Evolutionary conservation across 2,888 invertebrate species (phyloP).

Genomic region (Drosophila stalkeri): DNA sequence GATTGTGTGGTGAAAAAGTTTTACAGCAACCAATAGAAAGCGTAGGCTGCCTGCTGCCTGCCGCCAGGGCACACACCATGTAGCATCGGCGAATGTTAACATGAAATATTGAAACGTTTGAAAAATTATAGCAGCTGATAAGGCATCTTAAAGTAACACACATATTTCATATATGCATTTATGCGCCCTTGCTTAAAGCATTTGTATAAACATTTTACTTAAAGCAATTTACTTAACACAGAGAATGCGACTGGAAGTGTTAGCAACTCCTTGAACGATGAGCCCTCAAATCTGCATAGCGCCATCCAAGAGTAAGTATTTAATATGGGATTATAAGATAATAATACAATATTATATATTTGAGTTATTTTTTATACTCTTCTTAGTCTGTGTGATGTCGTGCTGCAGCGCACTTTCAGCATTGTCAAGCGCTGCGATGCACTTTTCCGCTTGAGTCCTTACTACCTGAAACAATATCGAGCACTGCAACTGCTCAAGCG

Average conservation of each 20-base stretch:
- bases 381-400: slow-evolving; percentile 73
- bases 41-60: too few relatives aligned
- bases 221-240: slow-evolving; percentile 17
- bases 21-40: slow-evolving; percentile 11
- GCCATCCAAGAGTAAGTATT: slow-evolving; percentile 75
- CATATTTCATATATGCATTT: not conserved
- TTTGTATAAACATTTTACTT: not conserved
- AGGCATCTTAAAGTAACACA: slow-evolving; percentile 1
- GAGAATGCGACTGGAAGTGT: slow-evolving; percentile 76
- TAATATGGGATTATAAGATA: fast-evolving
- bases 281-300: slow-evolving; percentile 70
- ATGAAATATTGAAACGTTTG: slow-evolving; percentile 7
- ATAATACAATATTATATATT: not conserved
- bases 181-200: not conserved
- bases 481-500: slow-evolving; percentile 82
- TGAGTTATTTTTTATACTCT: too few relatives aligned
- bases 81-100: not conserved
- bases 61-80: not conserved
- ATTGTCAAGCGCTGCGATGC: slow-evolving; percentile 78
- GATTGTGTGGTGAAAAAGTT: slow-evolving; percentile 51
- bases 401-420: slow-evolving; percentile 77
- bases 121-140: slow-evolving; percentile 3
- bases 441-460: slow-evolving; percentile 73
- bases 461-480: slow-evolving; percentile 71
- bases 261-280: slow-evolving; percentile 67